Conservation (phyloP, 64 coral and sea anemone species). For the Montipora foliosa region DNA sequence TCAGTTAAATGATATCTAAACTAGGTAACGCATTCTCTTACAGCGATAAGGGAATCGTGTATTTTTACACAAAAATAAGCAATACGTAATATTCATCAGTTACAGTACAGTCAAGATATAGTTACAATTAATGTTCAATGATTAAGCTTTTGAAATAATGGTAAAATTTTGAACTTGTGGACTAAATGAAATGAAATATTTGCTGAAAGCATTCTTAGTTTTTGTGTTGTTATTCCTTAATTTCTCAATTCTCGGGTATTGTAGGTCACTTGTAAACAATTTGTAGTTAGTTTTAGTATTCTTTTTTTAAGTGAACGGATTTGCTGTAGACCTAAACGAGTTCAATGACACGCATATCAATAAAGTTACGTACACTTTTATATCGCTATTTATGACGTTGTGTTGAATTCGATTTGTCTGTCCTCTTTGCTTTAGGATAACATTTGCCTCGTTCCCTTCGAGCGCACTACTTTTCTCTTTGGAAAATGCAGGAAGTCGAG, state of each 20-base stretch:
- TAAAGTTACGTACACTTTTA: slow-evolving; percentile 61
- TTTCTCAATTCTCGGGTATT: not conserved
- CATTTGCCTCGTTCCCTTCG: too few species aligned
- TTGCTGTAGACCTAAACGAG: not conserved
- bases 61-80: slow-evolving; percentile 11
- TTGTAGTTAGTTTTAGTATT: not conserved
- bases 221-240: too few species aligned
- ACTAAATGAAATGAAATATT: not conserved
- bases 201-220: not conserved
- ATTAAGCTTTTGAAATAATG: too few species aligned
- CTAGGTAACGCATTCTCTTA: not conserved
- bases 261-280: not conserved
- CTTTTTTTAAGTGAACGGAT: not conserved
- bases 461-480: too few species aligned
- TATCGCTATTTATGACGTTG: not conserved
- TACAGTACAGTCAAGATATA: not conserved
- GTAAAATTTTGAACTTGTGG: not conserved
- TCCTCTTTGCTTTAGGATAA: too few species aligned
- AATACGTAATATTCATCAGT: slow-evolving; percentile 2
- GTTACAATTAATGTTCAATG: not conserved
- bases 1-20: not conserved
- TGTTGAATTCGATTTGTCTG: not conserved
- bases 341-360: slow-evolving; percentile 22
- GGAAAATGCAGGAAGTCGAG: too few species aligned
- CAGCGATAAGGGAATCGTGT: not conserved